Base-by-base conservation (phyloP, 2,113 vertebrate genomes). In the Hyperoodon ampullatus region DNA sequence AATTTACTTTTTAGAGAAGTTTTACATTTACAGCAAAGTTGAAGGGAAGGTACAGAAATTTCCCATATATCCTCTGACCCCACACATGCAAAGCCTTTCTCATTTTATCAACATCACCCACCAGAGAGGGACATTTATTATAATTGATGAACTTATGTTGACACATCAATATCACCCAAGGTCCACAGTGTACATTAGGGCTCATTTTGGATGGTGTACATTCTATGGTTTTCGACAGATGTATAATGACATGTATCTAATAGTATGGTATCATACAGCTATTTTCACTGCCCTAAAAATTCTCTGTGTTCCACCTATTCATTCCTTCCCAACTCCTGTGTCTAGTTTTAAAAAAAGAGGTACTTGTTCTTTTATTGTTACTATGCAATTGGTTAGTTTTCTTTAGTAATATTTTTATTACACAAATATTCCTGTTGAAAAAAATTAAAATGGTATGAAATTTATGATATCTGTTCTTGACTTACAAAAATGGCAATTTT, bases 391-490 rank as follows among this genome's bases (percentile, higher is more conserved):
- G 8, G 28, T 42, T 65, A 24, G 0, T 71, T 80, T 86, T 53
- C 78, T 80, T 95, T 15, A 63, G 60, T 66, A 60, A 60, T 58
- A 8, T 50, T 70, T 78, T 72, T n/a, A 42, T 60, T 68, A 47
- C 83, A 74, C 0, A 72, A 47, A 55, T 71, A 86, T 58, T 85
- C 4, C 33, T 68, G 21, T 30, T 82, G 50, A 30, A 80, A 74
- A 96, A 74, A 55, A 23, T 13, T 15, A 39, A 65, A 94, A 35
- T 87, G 39, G 18, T 35, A 44, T 90, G 53, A 96, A 77, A 55
- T 70, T 78, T 16, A 30, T 63, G 21, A 12, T 68, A 60, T 30
- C 26, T 94, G 65, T 28, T 72, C 19, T 90, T 90, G 55, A 60
- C 47, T 47, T 86, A 74, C 4, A 86, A n/a, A 87, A 66, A 74